phyloP scores from a whole-genome alignment of 2,797 vertebrate species.

The Dallia pectoralis region DNA sequence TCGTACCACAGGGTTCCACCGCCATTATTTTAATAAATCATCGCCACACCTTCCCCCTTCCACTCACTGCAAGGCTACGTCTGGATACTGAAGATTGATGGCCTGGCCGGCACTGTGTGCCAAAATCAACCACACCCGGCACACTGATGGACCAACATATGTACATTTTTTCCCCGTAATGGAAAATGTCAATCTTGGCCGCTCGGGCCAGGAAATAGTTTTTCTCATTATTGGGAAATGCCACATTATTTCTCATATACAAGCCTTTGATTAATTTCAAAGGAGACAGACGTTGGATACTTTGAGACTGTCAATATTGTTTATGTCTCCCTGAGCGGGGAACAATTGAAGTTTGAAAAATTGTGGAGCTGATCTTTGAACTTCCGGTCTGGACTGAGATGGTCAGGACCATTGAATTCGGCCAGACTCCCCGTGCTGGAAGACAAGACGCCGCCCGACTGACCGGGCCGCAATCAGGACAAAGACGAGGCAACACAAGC shows the following conservation, averaged over 20 bases:
- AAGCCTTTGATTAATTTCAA: conserved; percentile 71
- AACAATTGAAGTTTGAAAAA: conserved; percentile 6
- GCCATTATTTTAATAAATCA: conserved; percentile 79
- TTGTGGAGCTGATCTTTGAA: not conserved
- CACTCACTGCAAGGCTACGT: conserved; percentile 3
- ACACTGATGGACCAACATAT: conserved; percentile 54
- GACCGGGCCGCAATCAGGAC: not conserved
- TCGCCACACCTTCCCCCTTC: conserved; percentile 47
- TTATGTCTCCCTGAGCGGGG: not conserved
- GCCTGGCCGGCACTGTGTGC: conserved; percentile 12
- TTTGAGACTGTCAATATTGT: not conserved
- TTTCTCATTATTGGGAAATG: conserved; percentile 78
- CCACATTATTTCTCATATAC: conserved; percentile 74
- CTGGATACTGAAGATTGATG: conserved; percentile 13
- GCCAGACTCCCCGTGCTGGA: not conserved
- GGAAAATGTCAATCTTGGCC: conserved; percentile 61
- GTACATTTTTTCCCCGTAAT: conserved; percentile 62
- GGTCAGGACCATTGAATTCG: not conserved
- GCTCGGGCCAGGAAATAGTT: conserved; percentile 58
- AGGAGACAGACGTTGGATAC: conserved; percentile 1
- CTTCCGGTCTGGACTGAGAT: not conserved
- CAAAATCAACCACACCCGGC: conserved; percentile 33
- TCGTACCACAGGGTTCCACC: conserved; percentile 67
- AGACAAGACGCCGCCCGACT: not conserved
- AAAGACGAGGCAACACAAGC: not conserved